Evolutionary conservation across 23 tunicate species (phyloP).

Genomic region (Ciona savignyi): DNA sequence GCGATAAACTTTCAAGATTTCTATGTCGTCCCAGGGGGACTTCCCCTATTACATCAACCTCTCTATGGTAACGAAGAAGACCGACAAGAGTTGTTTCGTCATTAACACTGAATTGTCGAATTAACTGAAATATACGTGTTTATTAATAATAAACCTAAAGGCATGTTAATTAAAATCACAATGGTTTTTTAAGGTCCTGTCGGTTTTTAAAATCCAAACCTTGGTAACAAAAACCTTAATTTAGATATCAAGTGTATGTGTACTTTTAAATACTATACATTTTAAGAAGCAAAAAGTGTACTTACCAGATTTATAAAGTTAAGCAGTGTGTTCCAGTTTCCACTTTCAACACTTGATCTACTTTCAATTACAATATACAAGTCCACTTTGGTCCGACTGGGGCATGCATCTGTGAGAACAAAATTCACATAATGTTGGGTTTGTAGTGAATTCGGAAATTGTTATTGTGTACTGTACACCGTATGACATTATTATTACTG

Average conservation of each 20-base stretch:
- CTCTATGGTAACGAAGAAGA: constrained; percentile 49
- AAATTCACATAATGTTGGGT: too few relatives aligned
- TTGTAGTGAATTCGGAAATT: too few relatives aligned
- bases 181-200: too few relatives aligned
- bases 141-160: too few relatives aligned
- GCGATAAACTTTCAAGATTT: constrained; percentile 2
- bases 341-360: constrained; percentile 26
- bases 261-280: too few relatives aligned
- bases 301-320: constrained; percentile 34
- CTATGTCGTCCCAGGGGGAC: constrained; percentile 15
- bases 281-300: background rate
- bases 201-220: too few relatives aligned
- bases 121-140: too few relatives aligned
- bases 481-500: too few relatives aligned
- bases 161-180: too few relatives aligned
- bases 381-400: constrained; percentile 41
- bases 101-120: constrained; percentile 20
- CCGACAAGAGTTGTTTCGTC: constrained; percentile 30
- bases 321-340: constrained; percentile 37
- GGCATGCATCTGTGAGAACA: constrained; percentile 23
- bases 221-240: too few relatives aligned
- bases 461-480: too few relatives aligned
- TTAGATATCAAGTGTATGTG: too few relatives aligned
- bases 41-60: constrained; percentile 49
- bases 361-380: constrained; percentile 49